phyloP scores from a whole-genome alignment of 2,113 vertebrate genomes.

The Azemiops feae region DNA sequence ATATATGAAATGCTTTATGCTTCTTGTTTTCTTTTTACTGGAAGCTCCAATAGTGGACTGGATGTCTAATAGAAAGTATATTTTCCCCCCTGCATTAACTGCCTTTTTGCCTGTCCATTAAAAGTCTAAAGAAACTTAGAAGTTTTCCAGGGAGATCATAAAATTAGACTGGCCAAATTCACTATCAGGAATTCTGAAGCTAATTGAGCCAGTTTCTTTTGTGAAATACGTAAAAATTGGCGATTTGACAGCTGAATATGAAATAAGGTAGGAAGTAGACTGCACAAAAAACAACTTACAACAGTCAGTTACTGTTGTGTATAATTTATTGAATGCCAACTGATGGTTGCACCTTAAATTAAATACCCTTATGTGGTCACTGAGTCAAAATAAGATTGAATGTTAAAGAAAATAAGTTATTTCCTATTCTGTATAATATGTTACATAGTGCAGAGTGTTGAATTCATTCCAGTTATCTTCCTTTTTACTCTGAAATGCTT shows the following conservation, averaged over 20 bases:
- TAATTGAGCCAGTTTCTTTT: conserved; percentile 59
- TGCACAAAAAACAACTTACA: conserved; percentile 51
- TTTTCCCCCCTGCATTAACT: conserved; percentile 37
- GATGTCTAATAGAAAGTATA: conserved; percentile 41
- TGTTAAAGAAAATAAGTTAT: conserved; percentile 65
- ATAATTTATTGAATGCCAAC: conserved; percentile 68
- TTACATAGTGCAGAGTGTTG: conserved; percentile 61
- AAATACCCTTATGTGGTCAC: conserved; percentile 58
- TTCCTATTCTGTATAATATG: conserved; percentile 55
- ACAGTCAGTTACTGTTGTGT: conserved; percentile 55
- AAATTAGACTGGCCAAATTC: conserved; percentile 45
- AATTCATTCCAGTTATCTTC: conserved; percentile 37
- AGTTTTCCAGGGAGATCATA: conserved; percentile 48
- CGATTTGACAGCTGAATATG: conserved; percentile 45
- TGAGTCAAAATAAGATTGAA: conserved; percentile 59
- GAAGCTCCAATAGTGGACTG: conserved; percentile 56
- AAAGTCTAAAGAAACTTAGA: conserved; percentile 17
- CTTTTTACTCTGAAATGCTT: conserved; percentile 32
- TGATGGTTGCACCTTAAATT: conserved; percentile 71
- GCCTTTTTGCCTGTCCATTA: conserved; percentile 52
- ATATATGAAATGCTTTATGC: conserved; percentile 64
- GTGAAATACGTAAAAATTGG: conserved; percentile 58
- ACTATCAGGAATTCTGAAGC: conserved; percentile 46
- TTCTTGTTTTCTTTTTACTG: conserved; percentile 53
- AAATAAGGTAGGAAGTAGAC: conserved; percentile 49